Evolutionary conservation across 2,888 invertebrate genomes (phyloP).

Genomic region (Xanthia togata): DNA sequence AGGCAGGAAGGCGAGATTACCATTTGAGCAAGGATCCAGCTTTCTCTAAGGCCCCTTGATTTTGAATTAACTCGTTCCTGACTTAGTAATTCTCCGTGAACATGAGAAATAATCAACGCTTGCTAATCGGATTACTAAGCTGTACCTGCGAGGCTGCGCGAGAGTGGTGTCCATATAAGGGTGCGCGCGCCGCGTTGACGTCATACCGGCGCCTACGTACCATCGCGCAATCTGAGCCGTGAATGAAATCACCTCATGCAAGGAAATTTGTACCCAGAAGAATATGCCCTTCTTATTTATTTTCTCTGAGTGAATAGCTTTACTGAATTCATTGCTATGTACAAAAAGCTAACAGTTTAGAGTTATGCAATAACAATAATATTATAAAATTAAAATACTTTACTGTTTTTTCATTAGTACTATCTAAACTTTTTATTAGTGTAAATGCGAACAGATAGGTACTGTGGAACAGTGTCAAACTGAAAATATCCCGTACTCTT

Average conservation of each 20-base stretch:
- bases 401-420: too few species aligned
- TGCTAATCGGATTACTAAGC: conserved; percentile 50
- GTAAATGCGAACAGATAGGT: too few species aligned
- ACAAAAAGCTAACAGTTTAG: too few species aligned
- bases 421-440: too few species aligned
- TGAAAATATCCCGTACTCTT: too few species aligned
- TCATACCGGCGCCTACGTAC: conserved; percentile 72
- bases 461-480: too few species aligned
- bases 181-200: conserved; percentile 69
- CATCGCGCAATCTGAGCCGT: conserved; percentile 42
- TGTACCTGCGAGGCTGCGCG: conserved; percentile 52
- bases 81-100: conserved; percentile 11
- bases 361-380: too few species aligned
- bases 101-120: conserved; percentile 45
- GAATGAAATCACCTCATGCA: conserved; percentile 65
- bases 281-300: too few species aligned
- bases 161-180: conserved; percentile 69
- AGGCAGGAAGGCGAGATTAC: too few species aligned
- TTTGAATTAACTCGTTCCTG: not conserved
- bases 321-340: too few species aligned
- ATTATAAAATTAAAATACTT: too few species aligned
- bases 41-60: not conserved
- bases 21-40: not conserved
- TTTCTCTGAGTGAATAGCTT: too few species aligned
- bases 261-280: conserved; percentile 27